Evolutionary conservation across 2,113 vertebrate species (phyloP).

Genomic region (Phrynocephalus versicolor): DNA sequence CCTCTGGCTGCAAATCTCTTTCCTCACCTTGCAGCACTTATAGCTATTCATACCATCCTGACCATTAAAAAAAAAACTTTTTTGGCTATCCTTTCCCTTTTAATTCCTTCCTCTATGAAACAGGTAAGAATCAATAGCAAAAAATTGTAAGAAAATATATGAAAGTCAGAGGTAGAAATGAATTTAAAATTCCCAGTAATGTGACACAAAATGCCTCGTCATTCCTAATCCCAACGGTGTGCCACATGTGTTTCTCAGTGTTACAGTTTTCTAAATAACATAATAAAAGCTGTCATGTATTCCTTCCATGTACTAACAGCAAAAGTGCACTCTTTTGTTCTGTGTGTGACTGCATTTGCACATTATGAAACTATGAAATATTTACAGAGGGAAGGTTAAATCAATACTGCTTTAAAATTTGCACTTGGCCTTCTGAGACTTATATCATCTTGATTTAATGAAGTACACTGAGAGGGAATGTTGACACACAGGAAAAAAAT

Average conservation of each 20-base stretch:
- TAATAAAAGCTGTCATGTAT: slow-evolving; percentile 64
- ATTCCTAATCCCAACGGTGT: slow-evolving; percentile 54
- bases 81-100: too few relatives aligned
- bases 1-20: too few relatives aligned
- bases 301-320: slow-evolving; percentile 48
- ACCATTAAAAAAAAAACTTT: too few relatives aligned
- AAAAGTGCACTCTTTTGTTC: slow-evolving; percentile 66
- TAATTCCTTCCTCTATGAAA: background rate
- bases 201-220: slow-evolving; percentile 30
- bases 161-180: slow-evolving; percentile 35
- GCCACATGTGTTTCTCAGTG: slow-evolving; percentile 48
- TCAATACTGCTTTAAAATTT: slow-evolving; percentile 79
- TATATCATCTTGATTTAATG: slow-evolving; percentile 78
- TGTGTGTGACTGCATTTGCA: slow-evolving; percentile 63
- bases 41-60: too few relatives aligned
- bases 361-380: slow-evolving; percentile 74
- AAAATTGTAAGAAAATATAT: slow-evolving; percentile 7
- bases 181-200: slow-evolving; percentile 44
- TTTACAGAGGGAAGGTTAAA: slow-evolving; percentile 80
- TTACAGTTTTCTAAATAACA: slow-evolving; percentile 63
- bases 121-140: background rate
- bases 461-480: slow-evolving; percentile 70
- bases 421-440: slow-evolving; percentile 70
- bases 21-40: too few relatives aligned
- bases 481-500: slow-evolving; percentile 68